Base-by-base conservation (phyloP, 2,113 vertebrate genomes). In the Thymallus thymallus region DNA sequence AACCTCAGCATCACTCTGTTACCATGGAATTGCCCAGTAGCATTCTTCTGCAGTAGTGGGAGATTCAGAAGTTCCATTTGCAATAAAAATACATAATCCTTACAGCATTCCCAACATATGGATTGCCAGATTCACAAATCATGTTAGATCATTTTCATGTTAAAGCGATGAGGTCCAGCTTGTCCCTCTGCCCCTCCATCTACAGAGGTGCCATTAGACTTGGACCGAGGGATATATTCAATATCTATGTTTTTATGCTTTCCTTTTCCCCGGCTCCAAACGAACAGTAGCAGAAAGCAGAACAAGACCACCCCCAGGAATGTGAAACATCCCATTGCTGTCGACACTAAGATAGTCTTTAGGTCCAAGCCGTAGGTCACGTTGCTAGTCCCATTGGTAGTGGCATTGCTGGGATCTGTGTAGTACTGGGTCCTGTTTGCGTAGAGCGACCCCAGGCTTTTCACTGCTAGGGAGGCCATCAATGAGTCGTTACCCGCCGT, bases 171-270 rank as follows among this genome's bases (percentile, higher is more conserved):
- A 76, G 95, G 93, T 56, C 92, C 91, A 77, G 95, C 91, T 75
- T 95, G 94, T 82, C 94, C 96, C 85, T 99, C 98, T 51, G 48
- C 48, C 58, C 93, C 93, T 20, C 93, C 95, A 87, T 96, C 96
- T 88, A 91, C 79, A 1, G 87, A 91, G 32, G 89, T 91, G 76
- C 96, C 96, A 30, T 97, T 97, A 87, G 95, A 96, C 94, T 99
- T 98, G 69, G 91, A 91, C 67, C 98, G 94, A 82, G 97, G 96
- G 81, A 99, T 95, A 24, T 98, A 99, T 79, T 99, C 98, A 74
- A 99, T 96, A 82, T 99, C 98, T 82, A 99, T 99, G 93, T 95
- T 98, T 98, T 99, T 99, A 94, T 99, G 97, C 88, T 99, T 98
- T 87, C 98, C 98, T 92, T 98, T 99, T 48, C 97, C 98, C 88